These are phyloP conservation scores for Gymnosoma rotundatum DNA, from an alignment of 2,888 invertebrate species.

Conservation along the genomic window DNA sequence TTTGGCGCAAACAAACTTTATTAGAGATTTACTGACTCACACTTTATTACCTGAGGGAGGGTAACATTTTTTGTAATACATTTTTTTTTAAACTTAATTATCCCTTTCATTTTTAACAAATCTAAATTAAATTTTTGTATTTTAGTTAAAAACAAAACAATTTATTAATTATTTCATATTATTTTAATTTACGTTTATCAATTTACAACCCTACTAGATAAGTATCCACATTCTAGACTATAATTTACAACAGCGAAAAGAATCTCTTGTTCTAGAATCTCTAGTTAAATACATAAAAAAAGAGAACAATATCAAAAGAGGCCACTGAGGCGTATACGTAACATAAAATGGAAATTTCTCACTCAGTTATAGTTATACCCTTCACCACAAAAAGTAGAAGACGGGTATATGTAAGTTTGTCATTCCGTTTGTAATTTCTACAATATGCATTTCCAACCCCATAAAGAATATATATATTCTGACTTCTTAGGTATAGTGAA, in stretches of 20 bases:
- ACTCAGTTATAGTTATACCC: no score
- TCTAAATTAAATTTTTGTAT: neutral
- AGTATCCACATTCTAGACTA: neutral
- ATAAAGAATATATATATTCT: no score
- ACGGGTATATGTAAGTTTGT: no score
- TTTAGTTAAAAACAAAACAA: neutral
- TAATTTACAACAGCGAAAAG: neutral
- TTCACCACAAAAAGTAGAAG: no score
- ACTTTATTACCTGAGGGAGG: neutral
- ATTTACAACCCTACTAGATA: neutral
- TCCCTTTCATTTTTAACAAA: neutral
- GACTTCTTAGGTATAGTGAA: no score
- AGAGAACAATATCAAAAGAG: slow-evolving; percentile 1
- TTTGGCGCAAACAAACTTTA: slow-evolving; percentile 37
- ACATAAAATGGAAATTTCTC: slow-evolving; percentile 33
- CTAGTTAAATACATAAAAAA: no score
- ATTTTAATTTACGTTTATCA: neutral
- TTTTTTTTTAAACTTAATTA: neutral
- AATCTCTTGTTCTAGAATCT: no score
- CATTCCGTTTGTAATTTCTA: no score
- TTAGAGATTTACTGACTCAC: slow-evolving; percentile 27
- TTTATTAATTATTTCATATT: neutral
- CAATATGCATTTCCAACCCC: no score
- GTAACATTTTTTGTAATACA: neutral
- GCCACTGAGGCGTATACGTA: slow-evolving; percentile 60